These are phyloP conservation scores for Netelia virgata DNA, from an alignment of 2,888 invertebrate genomes.

Conservation along the genomic window DNA sequence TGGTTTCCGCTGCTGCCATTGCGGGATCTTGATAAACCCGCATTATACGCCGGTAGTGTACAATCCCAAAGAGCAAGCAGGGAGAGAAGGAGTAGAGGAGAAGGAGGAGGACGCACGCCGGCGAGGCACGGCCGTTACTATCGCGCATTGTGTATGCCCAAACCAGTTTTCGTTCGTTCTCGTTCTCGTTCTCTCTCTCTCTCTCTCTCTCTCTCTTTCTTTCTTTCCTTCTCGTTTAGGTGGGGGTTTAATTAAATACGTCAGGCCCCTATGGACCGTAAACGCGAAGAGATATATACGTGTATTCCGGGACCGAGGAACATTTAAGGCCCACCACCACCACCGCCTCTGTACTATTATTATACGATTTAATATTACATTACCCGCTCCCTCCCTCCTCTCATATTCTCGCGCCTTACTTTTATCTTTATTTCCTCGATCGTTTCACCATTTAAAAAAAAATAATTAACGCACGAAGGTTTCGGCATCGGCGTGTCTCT, in stretches of 20 bases:
- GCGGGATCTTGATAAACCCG: conserved; percentile 83
- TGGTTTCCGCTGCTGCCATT: conserved; percentile 82
- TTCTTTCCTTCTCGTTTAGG: conserved; percentile 51
- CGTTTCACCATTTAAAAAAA: neutral
- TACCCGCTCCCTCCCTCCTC: conserved; percentile 1
- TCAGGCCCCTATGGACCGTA: conserved; percentile 75
- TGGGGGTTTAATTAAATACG: conserved; percentile 79
- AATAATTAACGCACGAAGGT: neutral
- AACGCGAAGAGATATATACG: conserved; percentile 44
- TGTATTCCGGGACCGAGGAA: conserved; percentile 45
- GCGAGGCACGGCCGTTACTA: conserved; percentile 49
- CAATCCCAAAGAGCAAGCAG: conserved; percentile 65
- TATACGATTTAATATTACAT: conserved; percentile 14
- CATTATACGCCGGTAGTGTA: conserved; percentile 81
- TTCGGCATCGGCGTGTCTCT: neutral
- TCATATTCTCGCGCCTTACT: neutral
- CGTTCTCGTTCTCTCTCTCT: conserved; percentile 69
- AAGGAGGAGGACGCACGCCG: conserved; percentile 45
- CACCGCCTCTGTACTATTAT: neutral
- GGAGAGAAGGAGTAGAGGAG: conserved; percentile 11
- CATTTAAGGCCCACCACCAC: conserved; percentile 53
- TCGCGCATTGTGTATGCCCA: conserved; percentile 75
- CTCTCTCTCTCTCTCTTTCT: conserved; percentile 62
- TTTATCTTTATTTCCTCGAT: neutral
- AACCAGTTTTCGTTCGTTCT: conserved; percentile 79